Percentiles rank a stretch among this genome's conserved stretches.
These are phyloP conservation scores for Synergus itoensis DNA, from an alignment of 2,888 invertebrate genomes.

Conservation along the genomic window DNA sequence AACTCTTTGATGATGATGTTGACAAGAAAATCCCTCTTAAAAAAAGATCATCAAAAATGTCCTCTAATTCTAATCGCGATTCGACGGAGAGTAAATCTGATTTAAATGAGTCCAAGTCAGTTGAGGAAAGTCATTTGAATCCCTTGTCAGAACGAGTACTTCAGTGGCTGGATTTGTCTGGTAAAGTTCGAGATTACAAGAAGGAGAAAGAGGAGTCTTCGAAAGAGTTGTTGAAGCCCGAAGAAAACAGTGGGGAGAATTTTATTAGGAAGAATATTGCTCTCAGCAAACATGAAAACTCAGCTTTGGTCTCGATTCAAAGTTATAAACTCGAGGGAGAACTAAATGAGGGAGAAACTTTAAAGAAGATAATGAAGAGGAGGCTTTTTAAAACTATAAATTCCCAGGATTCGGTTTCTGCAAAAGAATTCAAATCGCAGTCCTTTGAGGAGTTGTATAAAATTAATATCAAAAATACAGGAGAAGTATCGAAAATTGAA, in stretches of 20 bases:
- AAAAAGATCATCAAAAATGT: background rate
- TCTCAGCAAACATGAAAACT: conserved; percentile 46
- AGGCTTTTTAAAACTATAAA: background rate
- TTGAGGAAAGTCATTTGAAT: conserved; percentile 61
- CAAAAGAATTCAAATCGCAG: background rate
- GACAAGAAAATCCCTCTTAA: background rate
- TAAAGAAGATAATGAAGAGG: conserved; percentile 16
- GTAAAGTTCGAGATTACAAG: conserved; percentile 77
- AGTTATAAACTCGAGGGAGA: conserved; percentile 47
- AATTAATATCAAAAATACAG: background rate
- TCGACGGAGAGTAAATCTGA: background rate
- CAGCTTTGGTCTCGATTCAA: conserved; percentile 12
- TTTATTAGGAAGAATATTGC: conserved; percentile 45
- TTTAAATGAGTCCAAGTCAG: background rate
- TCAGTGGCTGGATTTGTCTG: conserved; percentile 89
- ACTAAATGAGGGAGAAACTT: conserved; percentile 30
- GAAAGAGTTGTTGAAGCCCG: background rate
- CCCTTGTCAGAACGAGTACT: conserved; percentile 86
- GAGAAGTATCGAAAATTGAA: conserved; percentile 5
- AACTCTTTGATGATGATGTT: background rate
- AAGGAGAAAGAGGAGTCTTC: conserved; percentile 40
- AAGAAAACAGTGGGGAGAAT: conserved; percentile 46
- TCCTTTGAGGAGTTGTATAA: background rate
- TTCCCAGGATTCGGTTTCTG: background rate
- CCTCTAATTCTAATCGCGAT: background rate